Evolutionary conservation across 2,113 vertebrate genomes (phyloP), one percentile per base, ranked within the genome.

Genomic region (Meleagris gallopavo): DNA sequence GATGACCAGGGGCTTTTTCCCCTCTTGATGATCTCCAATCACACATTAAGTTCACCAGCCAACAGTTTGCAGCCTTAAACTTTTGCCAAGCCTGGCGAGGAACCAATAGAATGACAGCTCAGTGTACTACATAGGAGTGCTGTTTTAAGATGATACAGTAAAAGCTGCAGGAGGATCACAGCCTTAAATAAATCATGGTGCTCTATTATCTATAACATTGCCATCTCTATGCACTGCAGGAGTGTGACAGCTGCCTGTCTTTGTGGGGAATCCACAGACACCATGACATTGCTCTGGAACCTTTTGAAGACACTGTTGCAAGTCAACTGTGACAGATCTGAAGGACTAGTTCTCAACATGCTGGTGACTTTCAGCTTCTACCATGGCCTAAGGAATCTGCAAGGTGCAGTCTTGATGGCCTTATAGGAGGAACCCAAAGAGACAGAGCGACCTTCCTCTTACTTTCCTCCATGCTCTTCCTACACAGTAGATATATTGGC

Each of bases 131-230:
- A 61, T 55, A 77, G 75, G 74, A 95, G 19, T 50, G 87, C 52
- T 85, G 54, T 76, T 96, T 97, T 97, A 97, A 70, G 87, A 88
- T 69, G 69, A 88, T 74, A 91, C 25, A 93, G 67, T 95, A 97
- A 95, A 96, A 96, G 70, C 83, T 86, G 66, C 87, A 90, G 83
- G 73, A 91, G 83, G 75, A 95, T 92, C 92, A 86, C 66, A 94
- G 91, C 55, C 93, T 93, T 95, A 94, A 96, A 94, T 97, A 97
- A 96, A 96, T 96, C 94, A 97, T 65, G 62, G 83, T 73, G 74
- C 58, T 78, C 69, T 77, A 72, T 94, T 94, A 86, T 43, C 91
- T 64, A 82, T 96, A 95, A 95, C 96, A 97, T 65, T 11, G 9
- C 74, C 79, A 70, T 92, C 88, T 94, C 85, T 58, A 16, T 61